Conservation (phyloP, 2,888 invertebrate genomes). For the Amphipoea oculea region DNA sequence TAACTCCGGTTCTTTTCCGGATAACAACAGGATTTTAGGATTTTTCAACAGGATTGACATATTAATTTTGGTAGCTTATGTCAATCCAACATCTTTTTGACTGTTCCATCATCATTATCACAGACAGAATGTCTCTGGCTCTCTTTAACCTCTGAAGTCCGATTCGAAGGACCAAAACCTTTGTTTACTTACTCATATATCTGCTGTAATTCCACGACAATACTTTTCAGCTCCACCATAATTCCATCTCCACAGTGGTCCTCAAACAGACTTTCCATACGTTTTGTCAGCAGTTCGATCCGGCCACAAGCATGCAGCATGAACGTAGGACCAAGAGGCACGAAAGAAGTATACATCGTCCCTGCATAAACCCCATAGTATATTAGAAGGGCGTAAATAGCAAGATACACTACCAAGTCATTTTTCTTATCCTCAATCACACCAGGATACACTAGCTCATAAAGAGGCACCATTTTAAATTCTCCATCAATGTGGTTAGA, state of each 20-base stretch:
- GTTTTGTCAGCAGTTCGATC: conserved; percentile 71
- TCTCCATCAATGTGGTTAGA: conserved; percentile 64
- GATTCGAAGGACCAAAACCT: background rate
- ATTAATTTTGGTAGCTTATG: background rate
- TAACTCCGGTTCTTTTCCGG: no score
- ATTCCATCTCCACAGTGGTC: conserved; percentile 50
- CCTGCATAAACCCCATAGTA: conserved; percentile 63
- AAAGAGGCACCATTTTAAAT: conserved; percentile 67
- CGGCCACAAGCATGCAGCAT: conserved; percentile 79
- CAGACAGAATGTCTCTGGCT: background rate
- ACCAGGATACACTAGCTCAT: conserved; percentile 70
- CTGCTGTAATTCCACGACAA: conserved; percentile 68
- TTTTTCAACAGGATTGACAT: background rate
- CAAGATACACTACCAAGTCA: conserved; percentile 55
- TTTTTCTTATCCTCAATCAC: conserved; percentile 68
- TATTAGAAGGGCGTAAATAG: conserved; percentile 44
- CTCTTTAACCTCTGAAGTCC: background rate
- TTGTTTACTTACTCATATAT: conserved; percentile 69
- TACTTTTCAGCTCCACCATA: conserved; percentile 62
- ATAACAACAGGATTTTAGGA: no score
- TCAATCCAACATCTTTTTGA: background rate
- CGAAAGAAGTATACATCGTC: conserved; percentile 70
- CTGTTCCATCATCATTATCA: background rate
- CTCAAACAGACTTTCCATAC: conserved; percentile 68
- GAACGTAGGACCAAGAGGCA: conserved; percentile 76